Base-by-base conservation (phyloP, 2,888 invertebrate genomes). In the Patella pellucida region DNA sequence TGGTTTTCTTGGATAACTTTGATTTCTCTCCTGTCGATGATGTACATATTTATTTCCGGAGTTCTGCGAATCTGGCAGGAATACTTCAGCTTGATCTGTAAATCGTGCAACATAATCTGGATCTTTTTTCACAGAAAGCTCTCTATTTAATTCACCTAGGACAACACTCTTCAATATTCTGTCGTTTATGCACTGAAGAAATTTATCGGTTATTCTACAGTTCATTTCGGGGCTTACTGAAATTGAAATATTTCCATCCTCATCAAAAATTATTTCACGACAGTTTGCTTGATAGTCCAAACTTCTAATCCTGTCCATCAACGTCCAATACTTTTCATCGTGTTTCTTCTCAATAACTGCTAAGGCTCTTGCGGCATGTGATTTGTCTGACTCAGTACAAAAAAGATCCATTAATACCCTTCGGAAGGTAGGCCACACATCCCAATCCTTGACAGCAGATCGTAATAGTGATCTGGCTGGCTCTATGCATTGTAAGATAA, bases 271-370 rank as follows among this genome's bases (percentile, higher is more conserved):
- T 19, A n/a, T 23, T 62, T 62, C 62, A 62, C 16, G 16, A 62
- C 62, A 19, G 14, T 19, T 11, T 19, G 62, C 62, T 62, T 62
- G 16, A 19, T 62, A 62, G n/a, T n/a, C n/a, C 14, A 62, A 23
- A 14, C 62, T 62, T 62, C 62, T n/a, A 62, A 62, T 62, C 62
- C 62, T 62, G 23, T 62, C 62, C 62, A 62, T 62, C 23, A 62
- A 62, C 11, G 16, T 62, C 62, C 62, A 62, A 62, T 62, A 62
- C n/a, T 62, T 62, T 62, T 62, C 62, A 62, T 62, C 23, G 16
- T 62, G 9, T 62, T 11, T 62, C 23, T 62, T 23, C 23, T 62
- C 19, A 19, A 62, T 62, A 62, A 19, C 23, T 62, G 19, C 62
- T 19, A 62, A 23, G n/a, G 62, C 62, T 14, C 62, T 62, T 19